Conservation (phyloP, 2,797 vertebrate species). For the Tadarida brasiliensis region DNA sequence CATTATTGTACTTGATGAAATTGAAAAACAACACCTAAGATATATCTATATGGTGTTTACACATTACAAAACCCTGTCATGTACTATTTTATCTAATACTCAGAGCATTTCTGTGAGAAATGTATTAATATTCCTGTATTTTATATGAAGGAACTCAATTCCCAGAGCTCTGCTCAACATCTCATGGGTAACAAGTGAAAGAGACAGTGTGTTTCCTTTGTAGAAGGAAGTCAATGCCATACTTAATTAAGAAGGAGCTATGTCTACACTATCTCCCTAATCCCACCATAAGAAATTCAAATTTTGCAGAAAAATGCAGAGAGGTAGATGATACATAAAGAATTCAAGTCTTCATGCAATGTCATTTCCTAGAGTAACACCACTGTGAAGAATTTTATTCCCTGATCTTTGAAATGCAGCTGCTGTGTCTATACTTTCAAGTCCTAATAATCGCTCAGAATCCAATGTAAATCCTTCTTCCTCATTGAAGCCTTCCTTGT, state of each 20-base stretch:
- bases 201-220: background rate
- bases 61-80: conserved; percentile 28
- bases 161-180: background rate
- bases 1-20: conserved; percentile 9
- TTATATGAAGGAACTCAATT: conserved; percentile 7
- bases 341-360: background rate
- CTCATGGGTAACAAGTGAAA: conserved; percentile 15
- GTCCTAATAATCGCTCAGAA: background rate
- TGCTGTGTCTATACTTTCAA: background rate
- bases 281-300: background rate
- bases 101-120: conserved; percentile 44
- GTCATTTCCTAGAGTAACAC: background rate
- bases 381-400: background rate
- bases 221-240: background rate
- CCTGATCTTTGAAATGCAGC: background rate
- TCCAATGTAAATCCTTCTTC: background rate
- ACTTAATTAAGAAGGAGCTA: conserved; percentile 17
- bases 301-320: background rate
- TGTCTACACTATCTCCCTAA: background rate
- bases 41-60: background rate
- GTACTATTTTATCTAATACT: conserved; percentile 2
- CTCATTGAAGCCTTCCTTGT: background rate
- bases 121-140: background rate
- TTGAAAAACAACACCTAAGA: conserved; percentile 18
- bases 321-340: background rate